A percentile compares a stretch with the other conserved stretches of the same genome.
Conservation (phyloP, 2,113 vertebrate genomes). For the Sula dactylatra region DNA sequence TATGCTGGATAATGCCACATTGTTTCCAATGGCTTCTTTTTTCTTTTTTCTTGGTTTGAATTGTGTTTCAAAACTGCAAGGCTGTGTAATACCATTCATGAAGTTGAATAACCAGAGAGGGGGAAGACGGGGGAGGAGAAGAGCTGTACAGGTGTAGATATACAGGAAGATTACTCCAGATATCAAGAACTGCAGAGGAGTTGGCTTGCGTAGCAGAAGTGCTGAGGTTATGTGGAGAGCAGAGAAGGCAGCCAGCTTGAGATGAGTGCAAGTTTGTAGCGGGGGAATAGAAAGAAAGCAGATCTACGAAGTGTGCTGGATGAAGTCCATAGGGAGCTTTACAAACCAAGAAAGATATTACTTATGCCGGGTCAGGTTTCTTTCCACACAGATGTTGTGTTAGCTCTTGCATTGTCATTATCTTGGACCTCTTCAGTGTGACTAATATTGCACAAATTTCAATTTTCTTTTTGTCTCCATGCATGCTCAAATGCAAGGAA, state of each 20-base stretch:
- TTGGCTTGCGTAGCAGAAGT: background rate
- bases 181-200: background rate
- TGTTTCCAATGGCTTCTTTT: background rate
- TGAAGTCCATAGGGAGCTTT: background rate
- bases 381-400: conserved; percentile 11
- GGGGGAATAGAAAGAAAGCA: background rate
- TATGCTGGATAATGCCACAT: background rate
- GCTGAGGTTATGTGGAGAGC: background rate
- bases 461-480: background rate
- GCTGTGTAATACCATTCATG: background rate
- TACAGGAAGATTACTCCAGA: background rate
- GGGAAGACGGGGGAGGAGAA: background rate
- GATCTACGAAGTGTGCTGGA: background rate
- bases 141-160: background rate
- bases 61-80: background rate
- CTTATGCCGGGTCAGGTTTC: conserved; percentile 38
- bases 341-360: background rate
- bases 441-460: conserved; percentile 17
- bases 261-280: background rate
- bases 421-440: conserved; percentile 9
- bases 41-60: background rate
- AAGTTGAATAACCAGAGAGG: background rate
- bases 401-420: conserved; percentile 27
- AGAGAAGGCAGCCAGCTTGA: background rate
- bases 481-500: background rate